Evolutionary conservation across 23 tunicate species (phyloP).

Genomic region (Diplosoma virens): DNA sequence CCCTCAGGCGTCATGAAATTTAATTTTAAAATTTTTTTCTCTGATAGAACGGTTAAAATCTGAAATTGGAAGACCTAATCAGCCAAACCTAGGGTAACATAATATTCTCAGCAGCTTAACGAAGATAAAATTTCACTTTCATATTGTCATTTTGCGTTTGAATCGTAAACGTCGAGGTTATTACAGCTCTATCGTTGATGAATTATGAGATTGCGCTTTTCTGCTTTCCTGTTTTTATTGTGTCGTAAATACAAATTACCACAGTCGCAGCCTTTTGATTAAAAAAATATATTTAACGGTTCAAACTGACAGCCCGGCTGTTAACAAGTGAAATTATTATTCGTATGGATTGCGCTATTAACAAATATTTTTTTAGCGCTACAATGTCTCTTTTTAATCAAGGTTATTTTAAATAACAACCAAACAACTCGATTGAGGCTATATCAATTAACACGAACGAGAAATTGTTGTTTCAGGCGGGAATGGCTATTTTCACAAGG

Average conservation of each 20-base stretch:
- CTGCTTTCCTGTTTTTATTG: no score
- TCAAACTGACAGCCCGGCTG: no score
- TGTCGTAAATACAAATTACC: no score
- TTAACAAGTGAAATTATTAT: no score
- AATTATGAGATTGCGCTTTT: no score
- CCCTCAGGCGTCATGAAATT: neutral
- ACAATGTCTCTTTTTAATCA: neutral
- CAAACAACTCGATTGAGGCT: neutral
- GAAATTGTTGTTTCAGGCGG: constrained; percentile 15
- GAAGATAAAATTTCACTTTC: neutral
- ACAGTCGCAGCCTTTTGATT: no score
- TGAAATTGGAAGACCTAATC: constrained; percentile 16
- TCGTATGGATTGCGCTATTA: neutral
- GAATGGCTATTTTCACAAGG: constrained; percentile 8
- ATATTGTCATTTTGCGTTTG: no score
- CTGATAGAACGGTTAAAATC: neutral
- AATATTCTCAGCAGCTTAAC: neutral
- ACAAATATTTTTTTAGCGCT: constrained; percentile 17
- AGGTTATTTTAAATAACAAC: constrained; percentile 2
- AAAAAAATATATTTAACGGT: no score
- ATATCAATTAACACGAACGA: constrained; percentile 15
- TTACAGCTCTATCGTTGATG: no score
- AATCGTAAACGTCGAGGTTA: no score
- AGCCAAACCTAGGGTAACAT: constrained; percentile 1
- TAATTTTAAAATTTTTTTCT: neutral